Evolutionary conservation across 2,888 invertebrate species (phyloP).

Genomic region (Andrena trimmerana): DNA sequence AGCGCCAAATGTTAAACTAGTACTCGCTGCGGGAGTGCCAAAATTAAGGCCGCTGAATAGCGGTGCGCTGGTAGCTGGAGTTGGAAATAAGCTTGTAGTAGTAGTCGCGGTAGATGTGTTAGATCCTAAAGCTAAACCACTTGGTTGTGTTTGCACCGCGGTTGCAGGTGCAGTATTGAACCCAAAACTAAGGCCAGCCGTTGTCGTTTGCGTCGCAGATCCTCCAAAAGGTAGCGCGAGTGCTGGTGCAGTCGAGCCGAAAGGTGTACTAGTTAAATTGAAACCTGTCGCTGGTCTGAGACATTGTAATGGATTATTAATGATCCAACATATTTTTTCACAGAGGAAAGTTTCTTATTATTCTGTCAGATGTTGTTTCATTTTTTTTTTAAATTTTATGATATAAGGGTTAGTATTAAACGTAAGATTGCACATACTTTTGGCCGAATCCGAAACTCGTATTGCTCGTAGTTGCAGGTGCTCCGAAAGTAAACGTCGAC

Average conservation of each 20-base stretch:
- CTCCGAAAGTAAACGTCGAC: slow-evolving; percentile 79
- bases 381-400: slow-evolving; percentile 45
- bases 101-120: slow-evolving; percentile 64
- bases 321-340: neutral
- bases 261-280: slow-evolving; percentile 71
- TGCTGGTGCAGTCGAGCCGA: slow-evolving; percentile 70
- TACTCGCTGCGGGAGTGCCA: slow-evolving; percentile 77
- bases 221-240: slow-evolving; percentile 76
- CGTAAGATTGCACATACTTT: slow-evolving; percentile 68
- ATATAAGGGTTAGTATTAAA: slow-evolving; percentile 28
- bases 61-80: slow-evolving; percentile 74
- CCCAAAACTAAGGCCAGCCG: slow-evolving; percentile 74
- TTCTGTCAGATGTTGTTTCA: neutral
- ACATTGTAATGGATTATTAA: neutral
- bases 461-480: slow-evolving; percentile 71
- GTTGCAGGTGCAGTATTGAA: slow-evolving; percentile 72
- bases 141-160: slow-evolving; percentile 70
- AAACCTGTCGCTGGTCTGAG: slow-evolving; percentile 54
- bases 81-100: slow-evolving; percentile 70
- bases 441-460: slow-evolving; percentile 77
- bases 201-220: slow-evolving; percentile 68
- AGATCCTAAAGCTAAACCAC: slow-evolving; percentile 76
- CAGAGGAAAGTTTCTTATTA: neutral
- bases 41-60: slow-evolving; percentile 78
- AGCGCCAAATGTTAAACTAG: slow-evolving; percentile 81